Base-by-base conservation (phyloP, 2,113 vertebrate species). In the Gymnogyps californianus region DNA sequence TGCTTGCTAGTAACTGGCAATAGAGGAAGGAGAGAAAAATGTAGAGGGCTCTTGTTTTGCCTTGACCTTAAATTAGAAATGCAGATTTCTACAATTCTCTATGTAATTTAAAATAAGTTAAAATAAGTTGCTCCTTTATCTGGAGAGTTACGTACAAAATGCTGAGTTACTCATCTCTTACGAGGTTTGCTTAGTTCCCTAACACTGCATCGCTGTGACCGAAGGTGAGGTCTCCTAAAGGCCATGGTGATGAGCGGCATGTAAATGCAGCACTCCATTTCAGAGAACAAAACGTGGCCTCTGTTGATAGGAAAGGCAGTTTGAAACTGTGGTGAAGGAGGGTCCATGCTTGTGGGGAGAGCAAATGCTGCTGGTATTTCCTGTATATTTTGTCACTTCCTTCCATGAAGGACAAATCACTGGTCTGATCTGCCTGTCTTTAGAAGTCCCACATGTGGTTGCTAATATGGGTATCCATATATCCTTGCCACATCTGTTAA, bases 381-480 rank as follows among this genome's bases (percentile, higher is more conserved):
- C 59, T 93, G 14, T 14, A 0, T 57, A 0, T 49, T 58, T 49
- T 80, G 46, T 83, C 22, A 16, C 42, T 94, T 81, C 32, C 31
- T 74, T 77, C 58, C 59, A n/a, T 17, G 51, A 59, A 58, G 77
- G 80, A 44, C 76, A 89, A 80, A 74, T 82, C 34, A 6, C 26
- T 87, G 67, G 24, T 57, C 72, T 77, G 76, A 40, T 76, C 40
- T 74, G 34, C 34, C 59, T 61, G 28, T 20, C 71, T 71, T 70
- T 19, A 38, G 51, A 49, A 67, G 71, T 32, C 6, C 3, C 57
- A 31, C 13, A 1, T 32, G 29, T 54, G 54, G 11, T 21, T 91
- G 66, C 57, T 52, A 1, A 9, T 7, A 0, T 1, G 47, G 31
- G 28, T 13, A 17, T 76, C 76, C 26, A 0, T 62, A 1, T 10